Evolutionary conservation across 1,140 invertebrate species (phyloP).

Genomic region (Pseudomyrmex dendroicus): DNA sequence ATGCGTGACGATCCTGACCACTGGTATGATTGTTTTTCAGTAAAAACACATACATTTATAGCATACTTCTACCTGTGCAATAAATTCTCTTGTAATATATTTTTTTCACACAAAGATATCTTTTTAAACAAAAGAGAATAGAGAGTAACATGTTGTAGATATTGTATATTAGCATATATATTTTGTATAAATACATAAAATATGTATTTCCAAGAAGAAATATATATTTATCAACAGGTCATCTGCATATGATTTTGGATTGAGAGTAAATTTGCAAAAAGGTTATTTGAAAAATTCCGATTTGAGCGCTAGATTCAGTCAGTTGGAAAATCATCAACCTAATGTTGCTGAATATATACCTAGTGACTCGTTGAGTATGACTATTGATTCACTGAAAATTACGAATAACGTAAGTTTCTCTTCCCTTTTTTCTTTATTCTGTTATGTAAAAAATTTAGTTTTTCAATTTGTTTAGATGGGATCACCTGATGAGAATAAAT

Average conservation of each 20-base stretch:
- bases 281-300: slow-evolving; percentile 85
- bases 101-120: too few relatives aligned
- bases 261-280: slow-evolving; percentile 76
- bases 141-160: too few relatives aligned
- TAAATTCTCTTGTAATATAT: too few relatives aligned
- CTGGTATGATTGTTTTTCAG: slow-evolving; percentile 86
- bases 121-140: too few relatives aligned
- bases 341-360: slow-evolving; percentile 87
- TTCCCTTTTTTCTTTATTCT: slow-evolving; percentile 1
- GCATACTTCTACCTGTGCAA: background rate
- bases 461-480: slow-evolving; percentile 86
- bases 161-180: too few relatives aligned
- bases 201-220: background rate
- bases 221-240: slow-evolving; percentile 72
- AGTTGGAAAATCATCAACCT: slow-evolving; percentile 88
- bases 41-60: background rate
- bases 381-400: slow-evolving; percentile 88
- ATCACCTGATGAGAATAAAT: slow-evolving; percentile 91
- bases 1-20: slow-evolving; percentile 90
- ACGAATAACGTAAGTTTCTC: slow-evolving; percentile 86
- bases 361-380: slow-evolving; percentile 87
- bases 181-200: too few relatives aligned
- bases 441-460: slow-evolving; percentile 26
- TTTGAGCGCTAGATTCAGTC: slow-evolving; percentile 87
- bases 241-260: slow-evolving; percentile 80